Conservation (phyloP, 2,888 invertebrate genomes). For the Pomacea canaliculata region DNA sequence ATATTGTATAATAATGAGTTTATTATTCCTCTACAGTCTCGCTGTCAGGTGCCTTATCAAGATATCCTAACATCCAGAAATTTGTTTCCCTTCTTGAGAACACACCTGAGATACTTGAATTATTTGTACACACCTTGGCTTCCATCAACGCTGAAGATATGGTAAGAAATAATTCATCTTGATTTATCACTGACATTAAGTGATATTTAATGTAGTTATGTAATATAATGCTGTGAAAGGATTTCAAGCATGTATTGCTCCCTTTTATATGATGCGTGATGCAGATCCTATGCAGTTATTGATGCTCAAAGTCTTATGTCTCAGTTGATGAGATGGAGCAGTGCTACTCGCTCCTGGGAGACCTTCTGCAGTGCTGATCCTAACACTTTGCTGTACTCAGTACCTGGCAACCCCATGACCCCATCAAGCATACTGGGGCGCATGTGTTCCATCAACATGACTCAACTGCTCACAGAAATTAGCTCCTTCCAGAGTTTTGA, state of each 20-base stretch:
- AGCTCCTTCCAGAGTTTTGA: slow-evolving; percentile 25
- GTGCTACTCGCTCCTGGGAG: slow-evolving; percentile 31
- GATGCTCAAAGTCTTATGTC: not conserved
- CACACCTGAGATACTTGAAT: slow-evolving; percentile 43
- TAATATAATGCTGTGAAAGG: too few species aligned
- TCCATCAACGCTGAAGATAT: too few species aligned
- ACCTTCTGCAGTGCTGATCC: slow-evolving; percentile 37
- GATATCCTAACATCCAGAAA: slow-evolving; percentile 46
- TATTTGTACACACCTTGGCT: slow-evolving; percentile 8
- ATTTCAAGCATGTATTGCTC: too few species aligned
- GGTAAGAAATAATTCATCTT: too few species aligned
- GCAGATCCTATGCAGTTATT: too few species aligned
- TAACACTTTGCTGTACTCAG: slow-evolving; percentile 28
- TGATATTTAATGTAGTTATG: too few species aligned
- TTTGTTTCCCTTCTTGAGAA: slow-evolving; percentile 39
- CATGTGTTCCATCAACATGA: slow-evolving; percentile 39
- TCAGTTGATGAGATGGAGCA: slow-evolving; percentile 18
- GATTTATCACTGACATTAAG: too few species aligned
- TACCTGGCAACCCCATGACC: slow-evolving; percentile 36
- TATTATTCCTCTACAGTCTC: slow-evolving; percentile 10
- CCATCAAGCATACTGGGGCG: slow-evolving; percentile 27
- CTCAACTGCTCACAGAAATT: slow-evolving; percentile 35
- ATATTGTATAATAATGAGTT: too few species aligned
- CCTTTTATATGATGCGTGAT: too few species aligned
- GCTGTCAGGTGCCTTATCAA: slow-evolving; percentile 30